Evolutionary conservation across 2,888 invertebrate genomes (phyloP), one percentile per base, ranked within the genome.

Genomic region (Petrolisthes cinctipes): DNA sequence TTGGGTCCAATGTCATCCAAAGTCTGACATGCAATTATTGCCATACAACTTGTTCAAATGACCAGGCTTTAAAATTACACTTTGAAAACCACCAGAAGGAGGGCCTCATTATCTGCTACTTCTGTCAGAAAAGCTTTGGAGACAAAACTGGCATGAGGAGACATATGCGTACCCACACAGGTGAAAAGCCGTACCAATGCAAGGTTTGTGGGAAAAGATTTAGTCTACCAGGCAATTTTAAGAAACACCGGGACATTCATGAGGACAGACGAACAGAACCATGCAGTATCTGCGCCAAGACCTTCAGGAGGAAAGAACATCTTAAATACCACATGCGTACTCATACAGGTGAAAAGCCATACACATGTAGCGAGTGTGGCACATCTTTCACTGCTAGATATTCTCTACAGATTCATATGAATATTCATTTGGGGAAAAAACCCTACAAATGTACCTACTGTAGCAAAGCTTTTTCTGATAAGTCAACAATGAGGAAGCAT

Each of bases 131-230:
- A 79, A 86, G 89, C 68, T 89, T 89, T 84, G 89, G 89, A 14
- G 89, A 89, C 71, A 89, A 86, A 54, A 89, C 89, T 23, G 84
- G 86, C 57, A 78, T 89, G 86, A 89, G 86, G 75, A 83, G 89
- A 51, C 89, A 89, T 71, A 89, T 89, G 89, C 79, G 89, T 4
- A 86, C 84, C 14, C 89, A 89, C 68, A 89, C 89, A 5, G 89
- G 89, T 37, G 89, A 89, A 61, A 89, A 89, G 66, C 89, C 89
- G n/a, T 89, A 89, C 73, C 89, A 89, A 78, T 89, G 89, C 78
- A 86, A 86, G 66, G 79, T 89, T 3, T 89, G 89, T 57, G 86
- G 86, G 66, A 89, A 89, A 20, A 79, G 89, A n/a, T 89, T 89
- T 71, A 89, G 89, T 79, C 83, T 89, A 53, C 89, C 89, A 5